Evolutionary conservation across 2,888 invertebrate species (phyloP).

Genomic region (Octodonta nipae): DNA sequence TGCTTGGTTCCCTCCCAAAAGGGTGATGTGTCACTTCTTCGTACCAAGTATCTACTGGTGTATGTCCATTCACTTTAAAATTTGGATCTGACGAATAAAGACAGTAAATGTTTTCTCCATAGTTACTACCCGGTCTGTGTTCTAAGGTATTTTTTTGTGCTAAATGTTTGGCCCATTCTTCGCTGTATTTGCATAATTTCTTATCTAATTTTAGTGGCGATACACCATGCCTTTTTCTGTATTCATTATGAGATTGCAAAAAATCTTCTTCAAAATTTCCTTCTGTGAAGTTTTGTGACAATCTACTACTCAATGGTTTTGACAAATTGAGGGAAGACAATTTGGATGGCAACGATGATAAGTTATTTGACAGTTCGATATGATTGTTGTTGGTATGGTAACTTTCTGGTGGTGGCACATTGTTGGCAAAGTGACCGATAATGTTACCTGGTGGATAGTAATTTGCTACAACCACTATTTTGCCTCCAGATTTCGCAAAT

Average conservation of each 20-base stretch:
- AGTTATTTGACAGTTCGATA: slow-evolving; percentile 21
- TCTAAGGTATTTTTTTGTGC: slow-evolving; percentile 52
- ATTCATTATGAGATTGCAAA: slow-evolving; percentile 61
- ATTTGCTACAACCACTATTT: slow-evolving; percentile 73
- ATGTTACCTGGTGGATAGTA: slow-evolving; percentile 79
- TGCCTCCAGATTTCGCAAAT: slow-evolving; percentile 52
- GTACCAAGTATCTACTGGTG: slow-evolving; percentile 71
- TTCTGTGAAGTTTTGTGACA: slow-evolving; percentile 20
- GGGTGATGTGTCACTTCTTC: slow-evolving; percentile 49
- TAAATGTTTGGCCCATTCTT: slow-evolving; percentile 59
- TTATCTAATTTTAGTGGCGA: slow-evolving; percentile 50
- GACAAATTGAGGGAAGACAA: too few species aligned
- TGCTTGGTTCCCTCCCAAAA: slow-evolving; percentile 49
- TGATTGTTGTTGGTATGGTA: slow-evolving; percentile 31
- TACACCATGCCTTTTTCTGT: slow-evolving; percentile 55
- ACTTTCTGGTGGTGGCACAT: slow-evolving; percentile 50
- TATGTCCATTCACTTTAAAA: slow-evolving; percentile 50
- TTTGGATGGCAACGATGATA: slow-evolving; percentile 29
- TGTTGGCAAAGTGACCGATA: slow-evolving; percentile 54
- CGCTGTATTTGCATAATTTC: slow-evolving; percentile 52
- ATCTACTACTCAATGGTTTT: slow-evolving; percentile 23
- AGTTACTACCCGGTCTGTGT: slow-evolving; percentile 62
- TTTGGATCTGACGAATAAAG: slow-evolving; percentile 60
- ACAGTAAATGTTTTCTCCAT: slow-evolving; percentile 74
- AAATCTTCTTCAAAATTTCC: slow-evolving; percentile 54